A percentile compares a stretch with the other conserved stretches of the same genome.
phyloP scores from a whole-genome alignment of 2,797 vertebrate genomes.

The Argya squamiceps region DNA sequence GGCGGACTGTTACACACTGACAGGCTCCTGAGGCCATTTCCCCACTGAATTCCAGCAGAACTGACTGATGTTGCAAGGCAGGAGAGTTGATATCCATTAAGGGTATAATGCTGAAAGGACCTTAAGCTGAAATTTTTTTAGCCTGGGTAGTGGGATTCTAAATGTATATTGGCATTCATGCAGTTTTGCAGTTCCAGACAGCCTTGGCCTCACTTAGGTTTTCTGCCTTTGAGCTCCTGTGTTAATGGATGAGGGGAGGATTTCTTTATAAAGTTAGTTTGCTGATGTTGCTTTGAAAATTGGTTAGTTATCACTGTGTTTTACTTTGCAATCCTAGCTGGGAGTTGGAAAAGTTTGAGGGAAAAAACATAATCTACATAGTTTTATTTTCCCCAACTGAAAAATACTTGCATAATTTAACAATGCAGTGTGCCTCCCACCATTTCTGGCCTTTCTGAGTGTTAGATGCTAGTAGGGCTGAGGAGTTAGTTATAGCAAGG shows the following conservation, averaged over 20 bases:
- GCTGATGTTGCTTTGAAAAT: background rate
- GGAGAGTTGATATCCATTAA: background rate
- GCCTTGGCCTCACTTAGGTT: background rate
- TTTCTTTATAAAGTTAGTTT: background rate
- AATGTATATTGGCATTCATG: background rate
- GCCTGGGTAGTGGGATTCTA: background rate
- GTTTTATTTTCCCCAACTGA: slow-evolving; percentile 5
- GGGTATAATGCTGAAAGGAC: background rate
- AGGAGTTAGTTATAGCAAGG: background rate
- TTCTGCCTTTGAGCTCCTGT: background rate
- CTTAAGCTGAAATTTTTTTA: background rate
- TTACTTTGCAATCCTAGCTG: background rate
- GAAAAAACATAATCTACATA: background rate
- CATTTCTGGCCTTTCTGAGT: background rate
- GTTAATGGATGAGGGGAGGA: background rate
- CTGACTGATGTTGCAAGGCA: background rate
- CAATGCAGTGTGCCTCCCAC: background rate
- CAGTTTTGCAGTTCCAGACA: background rate
- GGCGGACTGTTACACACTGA: background rate
- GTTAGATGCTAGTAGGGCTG: background rate
- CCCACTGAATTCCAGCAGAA: background rate
- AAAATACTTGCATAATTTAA: background rate
- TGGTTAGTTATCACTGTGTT: background rate
- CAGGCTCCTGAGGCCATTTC: background rate
- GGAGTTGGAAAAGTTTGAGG: background rate